Evolutionary conservation across 2,797 vertebrate species (phyloP).

Genomic region (Sphaeramia orbicularis): DNA sequence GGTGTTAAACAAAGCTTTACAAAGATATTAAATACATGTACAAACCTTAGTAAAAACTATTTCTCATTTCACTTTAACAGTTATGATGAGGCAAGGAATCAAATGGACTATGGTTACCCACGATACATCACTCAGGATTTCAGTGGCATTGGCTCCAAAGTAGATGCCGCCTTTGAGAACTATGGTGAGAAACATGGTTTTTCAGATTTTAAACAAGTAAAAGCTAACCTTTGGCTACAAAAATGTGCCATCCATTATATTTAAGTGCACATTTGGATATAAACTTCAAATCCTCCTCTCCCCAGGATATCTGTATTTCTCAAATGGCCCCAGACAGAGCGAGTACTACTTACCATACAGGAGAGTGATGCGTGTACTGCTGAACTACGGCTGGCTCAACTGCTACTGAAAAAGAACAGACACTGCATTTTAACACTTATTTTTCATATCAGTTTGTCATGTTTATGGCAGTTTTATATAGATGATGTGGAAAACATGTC

Average conservation of each 20-base stretch:
- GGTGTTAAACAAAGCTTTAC: background rate
- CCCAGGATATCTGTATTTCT: slow-evolving; percentile 82
- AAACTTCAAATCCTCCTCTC: slow-evolving; percentile 3
- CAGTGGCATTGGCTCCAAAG: slow-evolving; percentile 80
- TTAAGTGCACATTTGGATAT: background rate
- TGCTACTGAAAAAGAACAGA: slow-evolving; percentile 72
- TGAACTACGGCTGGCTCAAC: slow-evolving; percentile 83
- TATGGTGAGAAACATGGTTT: slow-evolving; percentile 74
- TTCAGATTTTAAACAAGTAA: background rate
- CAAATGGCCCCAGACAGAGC: slow-evolving; percentile 73
- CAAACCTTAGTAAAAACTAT: background rate
- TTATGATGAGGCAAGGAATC: slow-evolving; percentile 66
- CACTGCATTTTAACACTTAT: background rate
- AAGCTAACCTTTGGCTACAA: background rate
- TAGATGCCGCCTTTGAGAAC: slow-evolving; percentile 89
- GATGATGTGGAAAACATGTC: background rate
- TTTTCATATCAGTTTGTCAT: background rate
- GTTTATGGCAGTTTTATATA: background rate
- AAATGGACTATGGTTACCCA: slow-evolving; percentile 76
- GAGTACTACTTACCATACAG: slow-evolving; percentile 66
- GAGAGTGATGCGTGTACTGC: slow-evolving; percentile 64
- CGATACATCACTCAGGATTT: slow-evolving; percentile 73
- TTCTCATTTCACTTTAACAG: slow-evolving; percentile 43
- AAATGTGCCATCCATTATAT: background rate
- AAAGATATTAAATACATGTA: background rate